A percentile compares a stretch with the other conserved stretches of the same genome.
Conservation (phyloP, 2,797 vertebrate species). For the Coluber constrictor region DNA sequence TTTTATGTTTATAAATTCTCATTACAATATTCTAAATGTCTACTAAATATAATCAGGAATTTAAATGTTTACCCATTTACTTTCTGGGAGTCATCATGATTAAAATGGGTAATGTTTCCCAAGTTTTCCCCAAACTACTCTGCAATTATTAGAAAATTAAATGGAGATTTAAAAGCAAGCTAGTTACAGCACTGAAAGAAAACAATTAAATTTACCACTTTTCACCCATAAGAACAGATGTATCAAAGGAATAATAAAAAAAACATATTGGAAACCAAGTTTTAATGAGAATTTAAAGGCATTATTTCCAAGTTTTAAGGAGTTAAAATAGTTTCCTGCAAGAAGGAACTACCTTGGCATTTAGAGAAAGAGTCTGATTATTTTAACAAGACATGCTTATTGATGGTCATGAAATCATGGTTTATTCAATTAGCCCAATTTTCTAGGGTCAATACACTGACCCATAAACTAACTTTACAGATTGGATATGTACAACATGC, state of each 20-base stretch:
- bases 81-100: not conserved
- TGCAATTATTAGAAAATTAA: conserved; percentile 5
- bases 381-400: not conserved
- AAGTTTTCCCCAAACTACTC: not conserved
- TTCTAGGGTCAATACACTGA: not conserved
- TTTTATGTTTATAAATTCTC: not conserved
- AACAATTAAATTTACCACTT: conserved; percentile 1
- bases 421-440: not conserved
- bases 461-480: not conserved
- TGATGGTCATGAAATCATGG: not conserved
- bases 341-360: not conserved
- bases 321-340: not conserved
- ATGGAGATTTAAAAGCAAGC: conserved; percentile 3
- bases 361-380: not conserved
- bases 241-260: not conserved
- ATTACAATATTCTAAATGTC: not conserved
- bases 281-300: not conserved
- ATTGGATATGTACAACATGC: not conserved
- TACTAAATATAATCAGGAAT: not conserved
- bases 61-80: conserved; percentile 5
- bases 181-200: not conserved
- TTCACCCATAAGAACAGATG: not conserved
- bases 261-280: not conserved
- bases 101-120: not conserved
- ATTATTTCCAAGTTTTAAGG: not conserved